Conservation (phyloP, 2,888 invertebrate species). For the Ophonus ardosiacus region DNA sequence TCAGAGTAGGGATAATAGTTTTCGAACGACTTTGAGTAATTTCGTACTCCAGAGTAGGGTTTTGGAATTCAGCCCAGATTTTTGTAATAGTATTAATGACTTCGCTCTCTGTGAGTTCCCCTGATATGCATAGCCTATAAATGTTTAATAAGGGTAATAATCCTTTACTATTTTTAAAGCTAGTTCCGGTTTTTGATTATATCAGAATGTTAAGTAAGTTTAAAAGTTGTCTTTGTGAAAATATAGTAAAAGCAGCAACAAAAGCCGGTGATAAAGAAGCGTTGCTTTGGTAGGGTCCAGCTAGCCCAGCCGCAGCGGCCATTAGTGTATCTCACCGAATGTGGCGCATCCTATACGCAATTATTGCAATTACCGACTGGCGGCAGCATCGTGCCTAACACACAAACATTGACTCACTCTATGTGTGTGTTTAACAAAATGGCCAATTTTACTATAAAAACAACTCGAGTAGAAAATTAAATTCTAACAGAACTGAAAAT, state of each 20-base stretch:
- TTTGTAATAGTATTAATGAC: too few relatives aligned
- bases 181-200: not conserved
- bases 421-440: slow-evolving; percentile 63
- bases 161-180: too few relatives aligned
- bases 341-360: slow-evolving; percentile 58
- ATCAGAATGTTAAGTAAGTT: not conserved
- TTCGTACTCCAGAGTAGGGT: too few relatives aligned
- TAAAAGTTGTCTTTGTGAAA: not conserved
- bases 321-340: slow-evolving; percentile 51
- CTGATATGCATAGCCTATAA: too few relatives aligned
- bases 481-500: slow-evolving; percentile 61
- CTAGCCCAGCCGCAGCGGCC: not conserved
- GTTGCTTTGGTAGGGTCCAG: slow-evolving; percentile 13
- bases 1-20: too few relatives aligned
- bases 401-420: slow-evolving; percentile 56
- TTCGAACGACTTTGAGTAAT: too few relatives aligned
- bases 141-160: too few relatives aligned
- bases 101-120: too few relatives aligned
- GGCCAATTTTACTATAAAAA: slow-evolving; percentile 64
- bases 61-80: too few relatives aligned
- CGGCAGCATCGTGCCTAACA: slow-evolving; percentile 27
- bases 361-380: slow-evolving; percentile 59
- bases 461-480: slow-evolving; percentile 63
- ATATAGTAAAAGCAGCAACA: slow-evolving; percentile 7
- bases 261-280: slow-evolving; percentile 31